These are phyloP conservation scores for Drosophila mercatorum DNA, from an alignment of 2,888 invertebrate species.

Conservation along the genomic window DNA sequence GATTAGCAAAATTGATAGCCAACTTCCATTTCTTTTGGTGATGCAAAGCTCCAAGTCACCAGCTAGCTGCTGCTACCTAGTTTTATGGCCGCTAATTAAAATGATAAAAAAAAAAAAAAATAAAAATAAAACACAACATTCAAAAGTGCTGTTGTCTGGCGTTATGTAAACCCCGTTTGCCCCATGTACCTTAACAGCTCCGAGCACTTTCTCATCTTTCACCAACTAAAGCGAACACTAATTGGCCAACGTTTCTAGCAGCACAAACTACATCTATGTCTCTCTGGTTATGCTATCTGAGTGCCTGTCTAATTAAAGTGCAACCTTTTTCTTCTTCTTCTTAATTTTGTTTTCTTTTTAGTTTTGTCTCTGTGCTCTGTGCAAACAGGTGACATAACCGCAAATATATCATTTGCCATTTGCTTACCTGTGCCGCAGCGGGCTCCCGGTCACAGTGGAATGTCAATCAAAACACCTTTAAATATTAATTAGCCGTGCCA, in stretches of 20 bases:
- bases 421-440: constrained; percentile 11
- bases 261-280: neutral
- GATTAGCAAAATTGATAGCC: constrained; percentile 33
- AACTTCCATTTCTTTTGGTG: constrained; percentile 34
- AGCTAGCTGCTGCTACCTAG: neutral
- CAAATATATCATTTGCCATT: constrained; percentile 37
- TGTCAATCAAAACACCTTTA: constrained; percentile 69
- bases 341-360: neutral
- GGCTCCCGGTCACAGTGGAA: constrained; percentile 20
- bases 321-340: constrained; percentile 3
- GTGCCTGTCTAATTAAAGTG: constrained; percentile 23
- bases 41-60: constrained; percentile 9
- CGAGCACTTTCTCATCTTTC: constrained; percentile 63
- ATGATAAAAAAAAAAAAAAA: constrained; percentile 14
- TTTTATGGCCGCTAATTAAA: constrained; percentile 46
- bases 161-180: constrained; percentile 38
- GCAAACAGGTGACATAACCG: constrained; percentile 61
- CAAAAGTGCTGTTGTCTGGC: constrained; percentile 17
- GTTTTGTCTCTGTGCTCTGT: neutral
- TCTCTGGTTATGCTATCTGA: constrained; percentile 4
- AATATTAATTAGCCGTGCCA: constrained; percentile 72
- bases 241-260: constrained; percentile 27
- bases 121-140: constrained; percentile 5
- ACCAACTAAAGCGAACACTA: constrained; percentile 42
- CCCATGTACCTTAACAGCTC: constrained; percentile 30